phyloP scores from a whole-genome alignment of 2,888 invertebrate genomes.

The Dynastes tityus region DNA sequence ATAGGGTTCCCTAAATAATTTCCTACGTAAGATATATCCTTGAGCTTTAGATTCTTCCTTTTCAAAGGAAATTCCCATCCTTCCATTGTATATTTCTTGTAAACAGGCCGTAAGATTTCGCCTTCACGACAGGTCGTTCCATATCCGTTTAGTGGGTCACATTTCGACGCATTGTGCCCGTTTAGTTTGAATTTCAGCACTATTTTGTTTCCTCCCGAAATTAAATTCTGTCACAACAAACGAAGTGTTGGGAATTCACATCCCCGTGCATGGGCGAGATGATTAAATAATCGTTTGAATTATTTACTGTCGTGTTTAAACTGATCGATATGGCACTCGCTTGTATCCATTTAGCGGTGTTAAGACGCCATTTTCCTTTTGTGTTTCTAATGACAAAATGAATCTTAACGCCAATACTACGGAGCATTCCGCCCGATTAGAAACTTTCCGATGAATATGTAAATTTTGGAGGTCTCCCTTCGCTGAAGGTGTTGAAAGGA shows the following conservation, averaged over 20 bases:
- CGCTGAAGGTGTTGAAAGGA: background rate
- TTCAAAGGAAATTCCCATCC: background rate
- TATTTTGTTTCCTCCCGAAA: background rate
- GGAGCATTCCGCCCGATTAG: background rate
- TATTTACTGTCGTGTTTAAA: constrained; percentile 1
- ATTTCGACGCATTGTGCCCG: background rate
- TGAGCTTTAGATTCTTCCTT: background rate
- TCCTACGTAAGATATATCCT: too few species aligned
- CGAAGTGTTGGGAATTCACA: background rate
- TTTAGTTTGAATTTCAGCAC: background rate
- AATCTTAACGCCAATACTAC: background rate
- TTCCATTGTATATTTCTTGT: constrained; percentile 7
- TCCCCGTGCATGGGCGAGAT: background rate
- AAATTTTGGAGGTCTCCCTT: background rate
- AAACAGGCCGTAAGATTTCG: background rate
- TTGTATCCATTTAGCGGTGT: background rate
- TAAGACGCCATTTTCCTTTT: constrained; percentile 6
- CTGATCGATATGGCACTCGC: constrained; percentile 10
- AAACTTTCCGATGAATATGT: constrained; percentile 5
- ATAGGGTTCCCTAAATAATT: background rate
- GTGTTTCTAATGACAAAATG: constrained; percentile 8
- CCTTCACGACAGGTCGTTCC: background rate
- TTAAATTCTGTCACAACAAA: constrained; percentile 9
- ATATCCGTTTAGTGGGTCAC: background rate
- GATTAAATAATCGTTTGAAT: background rate